Percentiles rank a stretch among this genome's conserved stretches.
Conservation (phyloP, 1,140 invertebrate genomes). For the Plutomurus gul region DNA sequence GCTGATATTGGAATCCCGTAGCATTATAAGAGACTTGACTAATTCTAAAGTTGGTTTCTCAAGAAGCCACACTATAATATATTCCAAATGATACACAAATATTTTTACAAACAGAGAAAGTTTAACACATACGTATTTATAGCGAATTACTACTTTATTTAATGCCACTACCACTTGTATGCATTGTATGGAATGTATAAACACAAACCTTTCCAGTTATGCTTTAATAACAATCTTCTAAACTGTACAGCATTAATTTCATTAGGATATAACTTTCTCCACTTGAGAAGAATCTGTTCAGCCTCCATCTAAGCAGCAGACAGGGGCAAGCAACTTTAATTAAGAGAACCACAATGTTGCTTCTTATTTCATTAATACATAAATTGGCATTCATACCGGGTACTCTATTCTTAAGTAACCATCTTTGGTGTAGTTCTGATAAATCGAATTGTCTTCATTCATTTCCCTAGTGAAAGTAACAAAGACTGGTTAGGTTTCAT, state of each 20-base stretch:
- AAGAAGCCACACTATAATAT: slow-evolving; percentile 58
- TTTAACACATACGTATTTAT: too few species aligned
- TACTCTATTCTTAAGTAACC: slow-evolving; percentile 14
- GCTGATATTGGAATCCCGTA: slow-evolving; percentile 69
- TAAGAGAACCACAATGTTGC: neutral
- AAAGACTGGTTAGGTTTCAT: neutral
- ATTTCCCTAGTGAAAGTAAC: slow-evolving; percentile 66
- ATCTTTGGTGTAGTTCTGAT: slow-evolving; percentile 66
- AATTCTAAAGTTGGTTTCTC: slow-evolving; percentile 66
- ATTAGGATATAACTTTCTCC: slow-evolving; percentile 63
- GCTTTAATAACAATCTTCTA: slow-evolving; percentile 64
- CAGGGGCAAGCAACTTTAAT: neutral
- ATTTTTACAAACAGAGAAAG: neutral
- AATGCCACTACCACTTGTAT: neutral
- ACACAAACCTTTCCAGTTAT: slow-evolving; percentile 65
- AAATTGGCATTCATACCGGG: slow-evolving; percentile 21
- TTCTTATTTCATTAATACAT: slow-evolving; percentile 9
- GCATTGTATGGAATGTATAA: too few species aligned
- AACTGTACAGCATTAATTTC: slow-evolving; percentile 68
- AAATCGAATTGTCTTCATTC: slow-evolving; percentile 75
- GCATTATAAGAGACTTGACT: slow-evolving; percentile 70
- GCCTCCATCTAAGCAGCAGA: slow-evolving; percentile 52
- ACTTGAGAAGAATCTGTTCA: slow-evolving; percentile 51
- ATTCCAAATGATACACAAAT: neutral
- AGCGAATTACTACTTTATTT: too few species aligned